phyloP scores from a whole-genome alignment of 2,888 invertebrate species.

The Epinotia nisella region DNA sequence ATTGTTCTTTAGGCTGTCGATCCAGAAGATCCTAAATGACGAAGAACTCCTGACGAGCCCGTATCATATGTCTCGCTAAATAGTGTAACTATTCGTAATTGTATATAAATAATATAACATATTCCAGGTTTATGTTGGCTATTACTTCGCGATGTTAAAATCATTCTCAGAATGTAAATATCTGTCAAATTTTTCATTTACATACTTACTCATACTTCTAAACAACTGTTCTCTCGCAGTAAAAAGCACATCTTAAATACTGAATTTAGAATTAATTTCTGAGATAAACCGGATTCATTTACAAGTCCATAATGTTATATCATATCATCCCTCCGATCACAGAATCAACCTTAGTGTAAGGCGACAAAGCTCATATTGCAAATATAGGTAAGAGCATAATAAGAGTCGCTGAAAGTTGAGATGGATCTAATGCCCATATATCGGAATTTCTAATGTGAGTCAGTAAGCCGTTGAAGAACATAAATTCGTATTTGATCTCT shows the following conservation, averaged over 20 bases:
- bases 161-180: too few relatives aligned
- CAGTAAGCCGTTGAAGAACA: slow-evolving; percentile 25
- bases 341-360: not conserved
- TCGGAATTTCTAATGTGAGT: slow-evolving; percentile 16
- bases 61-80: too few relatives aligned
- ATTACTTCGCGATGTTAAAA: too few relatives aligned
- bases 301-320: slow-evolving; percentile 1
- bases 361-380: not conserved
- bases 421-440: slow-evolving; percentile 22
- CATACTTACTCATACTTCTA: not conserved
- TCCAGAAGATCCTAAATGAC: too few relatives aligned
- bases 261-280: not conserved
- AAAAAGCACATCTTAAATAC: not conserved
- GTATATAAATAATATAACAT: too few relatives aligned
- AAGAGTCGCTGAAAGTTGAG: slow-evolving; percentile 7
- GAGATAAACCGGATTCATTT: slow-evolving; percentile 9
- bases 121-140: too few relatives aligned
- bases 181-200: too few relatives aligned
- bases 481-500: slow-evolving; percentile 31
- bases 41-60: too few relatives aligned
- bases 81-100: too few relatives aligned
- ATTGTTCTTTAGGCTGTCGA: too few relatives aligned
- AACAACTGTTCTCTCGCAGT: not conserved
- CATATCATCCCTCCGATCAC: not conserved
- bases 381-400: not conserved